Percentiles rank a stretch among this genome's conserved stretches.
phyloP scores from a whole-genome alignment of 2,888 invertebrate species.

The Eurytoma adleriae region DNA sequence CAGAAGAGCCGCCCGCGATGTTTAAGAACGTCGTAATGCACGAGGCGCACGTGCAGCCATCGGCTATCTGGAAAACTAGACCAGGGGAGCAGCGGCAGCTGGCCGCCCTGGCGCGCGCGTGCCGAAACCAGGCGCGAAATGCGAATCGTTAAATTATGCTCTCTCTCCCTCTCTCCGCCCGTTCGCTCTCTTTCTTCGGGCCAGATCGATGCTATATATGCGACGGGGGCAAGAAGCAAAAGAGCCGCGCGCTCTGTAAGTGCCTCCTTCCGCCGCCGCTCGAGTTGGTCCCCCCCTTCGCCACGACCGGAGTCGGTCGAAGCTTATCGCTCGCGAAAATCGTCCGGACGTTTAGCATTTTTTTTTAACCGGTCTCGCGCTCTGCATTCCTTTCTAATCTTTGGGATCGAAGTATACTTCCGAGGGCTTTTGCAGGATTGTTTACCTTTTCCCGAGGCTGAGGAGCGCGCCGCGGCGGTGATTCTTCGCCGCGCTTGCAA shows the following conservation, averaged over 20 bases:
- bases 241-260: conserved; percentile 18
- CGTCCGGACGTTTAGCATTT: conserved; percentile 2
- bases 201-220: conserved; percentile 24
- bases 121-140: conserved; percentile 54
- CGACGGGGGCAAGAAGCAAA: background rate
- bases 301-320: background rate
- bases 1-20: background rate
- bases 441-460: background rate
- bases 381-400: background rate
- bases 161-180: background rate
- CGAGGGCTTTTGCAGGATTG: background rate
- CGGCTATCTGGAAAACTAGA: conserved; percentile 54
- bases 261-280: conserved; percentile 5
- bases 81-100: conserved; percentile 48
- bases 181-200: background rate
- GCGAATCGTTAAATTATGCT: conserved; percentile 50
- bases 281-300: background rate
- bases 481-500: no score
- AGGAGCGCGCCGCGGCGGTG: no score
- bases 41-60: conserved; percentile 7
- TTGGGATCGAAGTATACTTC: background rate
- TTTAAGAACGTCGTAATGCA: conserved; percentile 33
- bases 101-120: conserved; percentile 16
- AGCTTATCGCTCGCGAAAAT: conserved; percentile 13
- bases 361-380: no score